phyloP scores from a whole-genome alignment of 2,888 invertebrate species.

The Pheosia gnoma region DNA sequence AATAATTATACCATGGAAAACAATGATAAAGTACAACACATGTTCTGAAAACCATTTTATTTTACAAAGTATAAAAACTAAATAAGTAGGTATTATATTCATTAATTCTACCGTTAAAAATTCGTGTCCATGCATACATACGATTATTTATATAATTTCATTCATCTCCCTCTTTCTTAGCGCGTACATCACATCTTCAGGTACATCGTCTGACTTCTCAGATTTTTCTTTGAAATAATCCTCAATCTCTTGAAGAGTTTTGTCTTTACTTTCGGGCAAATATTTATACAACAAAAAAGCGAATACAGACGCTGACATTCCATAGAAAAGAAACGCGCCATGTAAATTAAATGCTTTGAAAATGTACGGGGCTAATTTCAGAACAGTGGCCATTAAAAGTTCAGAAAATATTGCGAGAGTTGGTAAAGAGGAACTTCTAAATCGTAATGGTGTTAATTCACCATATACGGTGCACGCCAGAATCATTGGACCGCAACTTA shows the following conservation, averaged over 20 bases:
- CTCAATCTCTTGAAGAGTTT: constrained; percentile 47
- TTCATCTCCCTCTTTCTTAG: no score
- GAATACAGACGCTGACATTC: constrained; percentile 39
- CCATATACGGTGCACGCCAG: constrained; percentile 45
- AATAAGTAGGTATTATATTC: neutral
- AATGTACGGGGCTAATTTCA: constrained; percentile 46
- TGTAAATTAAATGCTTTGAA: constrained; percentile 40
- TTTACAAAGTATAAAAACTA: no score
- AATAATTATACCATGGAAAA: no score
- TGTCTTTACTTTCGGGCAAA: constrained; percentile 53
- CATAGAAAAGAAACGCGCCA: constrained; percentile 49
- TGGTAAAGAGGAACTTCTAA: constrained; percentile 39
- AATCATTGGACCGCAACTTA: constrained; percentile 53
- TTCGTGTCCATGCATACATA: no score
- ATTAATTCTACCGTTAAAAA: neutral
- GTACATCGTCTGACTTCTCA: constrained; percentile 12
- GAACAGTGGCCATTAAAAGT: constrained; percentile 37
- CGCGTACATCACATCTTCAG: constrained; percentile 13
- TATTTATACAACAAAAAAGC: constrained; percentile 39
- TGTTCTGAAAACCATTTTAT: no score
- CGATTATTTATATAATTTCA: no score
- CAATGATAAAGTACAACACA: no score
- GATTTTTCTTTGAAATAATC: constrained; percentile 32
- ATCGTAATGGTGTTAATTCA: constrained; percentile 46
- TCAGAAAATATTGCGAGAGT: constrained; percentile 35